Percentiles rank a stretch among this genome's conserved stretches.
These are phyloP conservation scores for Rhinopomastus cyanomelas DNA, from an alignment of 2,113 vertebrate species.

Conservation along the genomic window DNA sequence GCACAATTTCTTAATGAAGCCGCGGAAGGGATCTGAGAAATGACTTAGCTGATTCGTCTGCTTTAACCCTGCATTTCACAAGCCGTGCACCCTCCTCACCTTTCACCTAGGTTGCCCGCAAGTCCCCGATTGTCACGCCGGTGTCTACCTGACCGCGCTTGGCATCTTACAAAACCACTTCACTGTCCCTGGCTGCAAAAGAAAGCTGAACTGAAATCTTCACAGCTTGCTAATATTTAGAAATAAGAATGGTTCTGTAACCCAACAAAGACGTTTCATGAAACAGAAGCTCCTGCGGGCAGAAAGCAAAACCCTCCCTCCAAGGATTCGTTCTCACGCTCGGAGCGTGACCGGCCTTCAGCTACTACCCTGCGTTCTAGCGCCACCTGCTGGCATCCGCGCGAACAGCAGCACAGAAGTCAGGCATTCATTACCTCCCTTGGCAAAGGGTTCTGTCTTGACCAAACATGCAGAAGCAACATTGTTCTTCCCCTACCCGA, in stretches of 20 bases:
- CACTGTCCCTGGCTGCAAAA: not conserved
- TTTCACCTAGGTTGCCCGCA: not conserved
- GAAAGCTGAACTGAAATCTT: not conserved
- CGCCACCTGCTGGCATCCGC: constrained; percentile 45
- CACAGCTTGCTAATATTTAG: not conserved
- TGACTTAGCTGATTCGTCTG: not conserved
- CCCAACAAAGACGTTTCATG: not conserved
- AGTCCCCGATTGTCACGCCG: not conserved
- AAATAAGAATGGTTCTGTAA: not conserved
- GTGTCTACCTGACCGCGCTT: accelerated
- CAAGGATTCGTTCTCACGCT: too few relatives aligned
- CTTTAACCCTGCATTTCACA: not conserved
- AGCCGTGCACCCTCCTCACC: not conserved
- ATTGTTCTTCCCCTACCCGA: accelerated
- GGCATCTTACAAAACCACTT: not conserved
- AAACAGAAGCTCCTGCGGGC: not conserved
- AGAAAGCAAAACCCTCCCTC: not conserved
- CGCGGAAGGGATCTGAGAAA: not conserved
- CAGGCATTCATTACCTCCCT: not conserved
- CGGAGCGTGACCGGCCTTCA: accelerated
- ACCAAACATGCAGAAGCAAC: not conserved
- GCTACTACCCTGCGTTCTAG: constrained; percentile 5
- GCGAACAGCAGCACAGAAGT: not conserved
- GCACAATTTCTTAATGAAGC: not conserved
- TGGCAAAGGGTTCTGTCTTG: accelerated